These are phyloP conservation scores for Palythoa caribaeorum DNA, from an alignment of 92 coral and sea anemone genomes.

Conservation along the genomic window DNA sequence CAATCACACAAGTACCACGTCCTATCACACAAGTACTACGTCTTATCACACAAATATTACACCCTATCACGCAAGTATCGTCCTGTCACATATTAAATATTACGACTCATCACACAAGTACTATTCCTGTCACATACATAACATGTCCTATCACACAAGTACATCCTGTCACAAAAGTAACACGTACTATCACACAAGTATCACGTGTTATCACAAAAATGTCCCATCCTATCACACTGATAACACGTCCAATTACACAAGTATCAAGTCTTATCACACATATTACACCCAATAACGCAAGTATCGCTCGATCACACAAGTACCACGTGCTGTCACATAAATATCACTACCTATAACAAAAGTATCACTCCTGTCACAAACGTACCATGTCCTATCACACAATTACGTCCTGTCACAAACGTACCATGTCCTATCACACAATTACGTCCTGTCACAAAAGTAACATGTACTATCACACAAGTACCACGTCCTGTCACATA, in stretches of 20 bases:
- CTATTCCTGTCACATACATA: neutral
- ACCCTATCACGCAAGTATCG: neutral
- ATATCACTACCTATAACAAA: too few relatives aligned
- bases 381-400: neutral
- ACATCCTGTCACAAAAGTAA: neutral
- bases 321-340: too few relatives aligned
- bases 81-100: slow-evolving; percentile 51
- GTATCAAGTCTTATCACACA: too few relatives aligned
- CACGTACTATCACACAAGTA: neutral
- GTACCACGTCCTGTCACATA: too few relatives aligned
- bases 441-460: neutral
- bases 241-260: neutral
- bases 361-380: neutral
- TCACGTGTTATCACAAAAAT: neutral
- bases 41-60: neutral
- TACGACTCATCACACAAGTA: neutral
- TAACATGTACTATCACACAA: neutral
- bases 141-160: neutral
- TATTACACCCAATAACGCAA: neutral
- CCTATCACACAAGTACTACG: neutral
- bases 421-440: neutral
- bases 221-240: neutral
- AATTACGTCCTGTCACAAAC: too few relatives aligned
- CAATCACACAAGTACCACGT: neutral
- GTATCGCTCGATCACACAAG: neutral